phyloP scores from a whole-genome alignment of 2,113 vertebrate species.

The Amphilophus citrinellus region DNA sequence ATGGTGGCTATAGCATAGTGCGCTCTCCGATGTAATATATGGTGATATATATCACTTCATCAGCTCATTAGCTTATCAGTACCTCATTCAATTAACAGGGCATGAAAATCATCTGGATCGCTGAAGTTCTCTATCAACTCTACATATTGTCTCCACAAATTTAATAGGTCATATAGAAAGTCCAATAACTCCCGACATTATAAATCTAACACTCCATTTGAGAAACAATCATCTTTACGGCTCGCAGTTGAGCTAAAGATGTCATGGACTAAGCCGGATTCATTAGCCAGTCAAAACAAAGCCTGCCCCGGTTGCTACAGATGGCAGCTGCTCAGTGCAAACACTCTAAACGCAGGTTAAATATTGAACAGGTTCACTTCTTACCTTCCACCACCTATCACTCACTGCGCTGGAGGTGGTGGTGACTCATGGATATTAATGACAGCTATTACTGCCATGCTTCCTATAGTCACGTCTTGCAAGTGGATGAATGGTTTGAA shows the following conservation, averaged over 20 bases:
- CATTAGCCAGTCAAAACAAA: slow-evolving; percentile 65
- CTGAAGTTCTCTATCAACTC: not conserved
- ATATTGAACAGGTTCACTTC: slow-evolving; percentile 68
- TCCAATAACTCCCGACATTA: slow-evolving; percentile 23
- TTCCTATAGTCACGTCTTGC: slow-evolving; percentile 22
- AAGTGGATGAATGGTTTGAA: slow-evolving; percentile 54
- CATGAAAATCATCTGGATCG: not conserved
- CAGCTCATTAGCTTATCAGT: not conserved
- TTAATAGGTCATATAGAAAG: slow-evolving; percentile 8
- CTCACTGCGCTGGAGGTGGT: slow-evolving; percentile 49
- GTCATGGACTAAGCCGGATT: slow-evolving; percentile 30
- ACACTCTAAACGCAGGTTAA: slow-evolving; percentile 67
- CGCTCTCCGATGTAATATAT: too few species aligned
- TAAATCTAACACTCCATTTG: slow-evolving; percentile 13
- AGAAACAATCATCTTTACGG: slow-evolving; percentile 31
- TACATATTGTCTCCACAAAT: not conserved
- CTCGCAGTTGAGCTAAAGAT: slow-evolving; percentile 24
- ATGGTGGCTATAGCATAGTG: not conserved
- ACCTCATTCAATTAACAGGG: not conserved
- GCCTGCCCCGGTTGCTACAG: not conserved
- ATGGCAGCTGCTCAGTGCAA: slow-evolving; percentile 64
- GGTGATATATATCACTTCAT: not conserved
- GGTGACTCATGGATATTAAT: slow-evolving; percentile 71
- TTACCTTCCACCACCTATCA: slow-evolving; percentile 38
- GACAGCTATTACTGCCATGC: slow-evolving; percentile 56